phyloP scores from a whole-genome alignment of 2,888 invertebrate genomes.

The Sminthurides aquaticus region DNA sequence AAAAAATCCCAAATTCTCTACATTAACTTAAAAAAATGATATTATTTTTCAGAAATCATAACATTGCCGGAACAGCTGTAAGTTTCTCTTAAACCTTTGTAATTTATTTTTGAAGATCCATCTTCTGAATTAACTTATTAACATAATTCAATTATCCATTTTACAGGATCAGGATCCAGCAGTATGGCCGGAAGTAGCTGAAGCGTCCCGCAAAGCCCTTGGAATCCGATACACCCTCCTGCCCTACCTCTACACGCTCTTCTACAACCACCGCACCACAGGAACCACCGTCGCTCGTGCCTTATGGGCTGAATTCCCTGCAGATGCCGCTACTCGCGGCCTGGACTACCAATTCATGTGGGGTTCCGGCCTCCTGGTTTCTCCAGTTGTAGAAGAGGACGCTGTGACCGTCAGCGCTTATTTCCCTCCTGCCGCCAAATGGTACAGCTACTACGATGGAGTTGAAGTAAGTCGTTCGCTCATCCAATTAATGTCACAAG shows the following conservation, averaged over 20 bases:
- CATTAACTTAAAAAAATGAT: too few relatives aligned
- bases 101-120: too few relatives aligned
- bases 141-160: background rate
- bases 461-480: slow-evolving; percentile 19
- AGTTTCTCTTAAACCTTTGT: slow-evolving; percentile 12
- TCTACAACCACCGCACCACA: slow-evolving; percentile 61
- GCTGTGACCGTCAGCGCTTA: slow-evolving; percentile 43
- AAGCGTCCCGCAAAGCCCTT: slow-evolving; percentile 59
- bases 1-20: too few relatives aligned
- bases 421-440: slow-evolving; percentile 44
- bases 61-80: slow-evolving; percentile 1
- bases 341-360: slow-evolving; percentile 46
- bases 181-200: slow-evolving; percentile 58
- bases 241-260: slow-evolving; percentile 73
- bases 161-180: slow-evolving; percentile 75
- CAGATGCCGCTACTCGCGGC: slow-evolving; percentile 41
- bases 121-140: background rate
- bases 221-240: slow-evolving; percentile 62
- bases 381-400: slow-evolving; percentile 59
- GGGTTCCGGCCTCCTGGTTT: slow-evolving; percentile 51
- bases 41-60: slow-evolving; percentile 10
- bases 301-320: slow-evolving; percentile 43
- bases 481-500: background rate
- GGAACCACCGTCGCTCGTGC: slow-evolving; percentile 49
- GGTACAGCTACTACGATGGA: slow-evolving; percentile 45